These are phyloP conservation scores for Leptoclinus maculatus DNA, from an alignment of 2,797 vertebrate genomes.

Conservation along the genomic window DNA sequence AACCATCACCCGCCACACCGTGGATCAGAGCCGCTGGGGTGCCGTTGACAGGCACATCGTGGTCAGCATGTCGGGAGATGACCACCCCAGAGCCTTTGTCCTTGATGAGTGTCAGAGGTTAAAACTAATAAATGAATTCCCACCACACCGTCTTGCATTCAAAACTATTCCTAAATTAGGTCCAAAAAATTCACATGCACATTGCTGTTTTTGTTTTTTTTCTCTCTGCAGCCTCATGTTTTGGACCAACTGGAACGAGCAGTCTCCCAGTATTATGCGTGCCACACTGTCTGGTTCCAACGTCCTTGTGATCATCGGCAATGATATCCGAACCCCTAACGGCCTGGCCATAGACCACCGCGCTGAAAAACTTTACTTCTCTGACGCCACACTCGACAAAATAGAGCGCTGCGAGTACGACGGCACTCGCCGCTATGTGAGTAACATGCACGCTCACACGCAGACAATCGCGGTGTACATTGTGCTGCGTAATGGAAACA, in stretches of 20 bases:
- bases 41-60: conserved; percentile 94
- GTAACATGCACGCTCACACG: conserved; percentile 60
- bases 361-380: conserved; percentile 97
- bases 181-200: not conserved
- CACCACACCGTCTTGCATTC: not conserved
- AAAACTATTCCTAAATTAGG: not conserved
- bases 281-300: conserved; percentile 92
- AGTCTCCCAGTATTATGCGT: conserved; percentile 97
- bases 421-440: conserved; percentile 92
- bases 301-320: conserved; percentile 93
- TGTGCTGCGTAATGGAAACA: not conserved
- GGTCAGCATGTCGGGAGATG: conserved; percentile 97
- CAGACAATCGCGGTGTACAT: not conserved
- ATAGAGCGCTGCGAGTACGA: conserved; percentile 98
- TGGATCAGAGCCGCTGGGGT: conserved; percentile 91
- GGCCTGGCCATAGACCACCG: conserved; percentile 97
- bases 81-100: conserved; percentile 96
- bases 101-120: conserved; percentile 97
- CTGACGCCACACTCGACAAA: conserved; percentile 96
- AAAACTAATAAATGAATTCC: conserved; percentile 48
- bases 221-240: conserved; percentile 91
- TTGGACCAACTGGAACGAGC: conserved; percentile 99
- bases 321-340: conserved; percentile 95
- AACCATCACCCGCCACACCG: conserved; percentile 95
- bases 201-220: not conserved